These are phyloP conservation scores for Lichenostomus cassidix DNA, from an alignment of 2,113 vertebrate species.

Conservation along the genomic window DNA sequence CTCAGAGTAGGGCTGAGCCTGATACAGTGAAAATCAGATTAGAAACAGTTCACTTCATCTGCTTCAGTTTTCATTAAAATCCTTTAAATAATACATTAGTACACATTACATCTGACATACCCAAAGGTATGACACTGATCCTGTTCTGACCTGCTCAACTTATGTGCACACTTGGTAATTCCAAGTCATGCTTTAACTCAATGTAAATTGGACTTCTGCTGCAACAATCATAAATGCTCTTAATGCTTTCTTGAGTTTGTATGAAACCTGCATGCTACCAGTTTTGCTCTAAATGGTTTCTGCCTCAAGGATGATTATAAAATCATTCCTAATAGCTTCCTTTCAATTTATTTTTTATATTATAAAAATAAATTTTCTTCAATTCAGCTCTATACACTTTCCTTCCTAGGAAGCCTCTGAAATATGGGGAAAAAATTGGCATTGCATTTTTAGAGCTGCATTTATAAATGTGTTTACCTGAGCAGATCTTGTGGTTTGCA, in stretches of 20 bases:
- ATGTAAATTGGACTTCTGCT: constrained; percentile 7
- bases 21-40: constrained; percentile 63
- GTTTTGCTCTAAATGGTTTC: constrained; percentile 12
- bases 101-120: constrained; percentile 21
- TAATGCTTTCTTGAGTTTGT: neutral
- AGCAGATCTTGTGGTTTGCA: neutral
- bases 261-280: neutral
- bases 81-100: constrained; percentile 64
- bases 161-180: neutral
- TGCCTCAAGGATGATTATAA: constrained; percentile 1
- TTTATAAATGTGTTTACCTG: constrained; percentile 16
- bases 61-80: constrained; percentile 67
- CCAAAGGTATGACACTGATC: neutral
- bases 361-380: constrained; percentile 20
- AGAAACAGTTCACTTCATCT: constrained; percentile 64
- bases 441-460: constrained; percentile 19
- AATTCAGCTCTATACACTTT: constrained; percentile 1
- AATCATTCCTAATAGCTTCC: neutral
- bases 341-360: constrained; percentile 33
- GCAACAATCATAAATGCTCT: constrained; percentile 24
- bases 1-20: constrained; percentile 14
- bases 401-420: neutral
- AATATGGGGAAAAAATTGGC: neutral
- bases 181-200: neutral
- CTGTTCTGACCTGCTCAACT: neutral